Evolutionary conservation across 2,888 invertebrate genomes (phyloP).

Genomic region (Noctua comes): DNA sequence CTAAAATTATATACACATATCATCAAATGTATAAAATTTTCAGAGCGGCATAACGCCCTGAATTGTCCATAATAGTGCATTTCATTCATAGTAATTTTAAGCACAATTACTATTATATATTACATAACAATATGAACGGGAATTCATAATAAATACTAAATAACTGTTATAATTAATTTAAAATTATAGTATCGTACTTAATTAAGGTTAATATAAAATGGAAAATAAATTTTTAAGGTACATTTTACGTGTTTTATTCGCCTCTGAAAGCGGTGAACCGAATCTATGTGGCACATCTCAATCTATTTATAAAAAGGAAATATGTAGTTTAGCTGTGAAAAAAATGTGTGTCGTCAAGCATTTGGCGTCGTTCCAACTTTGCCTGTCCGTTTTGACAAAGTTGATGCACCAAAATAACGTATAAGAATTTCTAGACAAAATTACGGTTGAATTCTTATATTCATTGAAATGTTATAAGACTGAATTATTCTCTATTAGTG

Average conservation of each 20-base stretch:
- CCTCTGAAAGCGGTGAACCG: slow-evolving; percentile 74
- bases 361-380: slow-evolving; percentile 71
- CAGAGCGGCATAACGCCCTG: slow-evolving; percentile 73
- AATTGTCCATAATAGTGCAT: slow-evolving; percentile 88
- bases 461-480: background rate
- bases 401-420: slow-evolving; percentile 40
- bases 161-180: slow-evolving; percentile 88
- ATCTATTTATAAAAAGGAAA: slow-evolving; percentile 46
- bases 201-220: slow-evolving; percentile 87
- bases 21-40: slow-evolving; percentile 74
- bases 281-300: slow-evolving; percentile 16
- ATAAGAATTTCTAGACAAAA: slow-evolving; percentile 21
- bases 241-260: slow-evolving; percentile 69
- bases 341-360: slow-evolving; percentile 73
- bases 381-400: slow-evolving; percentile 32
- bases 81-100: slow-evolving; percentile 87
- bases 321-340: slow-evolving; percentile 60
- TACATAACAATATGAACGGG: slow-evolving; percentile 79
- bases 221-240: slow-evolving; percentile 88
- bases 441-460: background rate
- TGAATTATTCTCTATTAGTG: background rate
- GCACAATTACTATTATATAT: slow-evolving; percentile 84
- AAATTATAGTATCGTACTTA: slow-evolving; percentile 87
- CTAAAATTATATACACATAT: slow-evolving; percentile 79
- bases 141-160: slow-evolving; percentile 88